Evolutionary conservation across 2,888 invertebrate genomes (phyloP), one percentile per base, ranked within the genome.

Genomic region (Megaustenia siamemsis): DNA sequence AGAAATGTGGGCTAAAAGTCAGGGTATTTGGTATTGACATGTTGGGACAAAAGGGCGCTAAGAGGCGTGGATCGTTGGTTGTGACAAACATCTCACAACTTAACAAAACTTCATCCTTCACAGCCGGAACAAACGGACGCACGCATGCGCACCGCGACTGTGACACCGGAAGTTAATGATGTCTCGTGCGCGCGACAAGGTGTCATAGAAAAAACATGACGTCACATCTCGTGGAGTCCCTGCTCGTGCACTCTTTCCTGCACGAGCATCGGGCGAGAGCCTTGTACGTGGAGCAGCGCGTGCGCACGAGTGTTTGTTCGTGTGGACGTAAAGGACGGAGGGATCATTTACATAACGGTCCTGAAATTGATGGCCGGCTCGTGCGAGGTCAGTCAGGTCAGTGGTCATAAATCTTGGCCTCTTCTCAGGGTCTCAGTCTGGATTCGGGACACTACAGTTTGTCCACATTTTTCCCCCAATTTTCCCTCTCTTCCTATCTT

Each of bases 111-210:
- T 32, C 49, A 32, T 49, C 73, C 18, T 49, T 49, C 49, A 32
- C 28, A 56, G 38, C 77, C 56, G 77, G 77, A 77, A 77, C 60
- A 12, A 38, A 40, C n/a, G 77, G 56, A 45, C 56, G 40, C 77
- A 40, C 35, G 77, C 80, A 35, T 53, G 80, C 49, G 53, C 68
- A 38, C 53, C 68, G 38, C 53, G 69, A 68, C 69, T 49, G 45
- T 69, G 80, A 81, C 32, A 69, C 80, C 80, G 80, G 80, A 81
- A 81, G 69, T 69, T 69, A 81, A 69, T 81, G 80, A 49, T 81
- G 68, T 53, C 49, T 38, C 18, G 53, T 45, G 45, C 80, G 71
- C 80, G 80, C 71, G 80, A 45, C 80, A n/a, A 53, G 69, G 80
- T 81, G 69, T 81, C 80, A 21, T 12, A 32, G 66, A 24, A 49